Percentiles rank a stretch among this genome's conserved stretches.
Conservation (phyloP, 64 coral and sea anemone genomes). For the Orbicella faveolata region DNA sequence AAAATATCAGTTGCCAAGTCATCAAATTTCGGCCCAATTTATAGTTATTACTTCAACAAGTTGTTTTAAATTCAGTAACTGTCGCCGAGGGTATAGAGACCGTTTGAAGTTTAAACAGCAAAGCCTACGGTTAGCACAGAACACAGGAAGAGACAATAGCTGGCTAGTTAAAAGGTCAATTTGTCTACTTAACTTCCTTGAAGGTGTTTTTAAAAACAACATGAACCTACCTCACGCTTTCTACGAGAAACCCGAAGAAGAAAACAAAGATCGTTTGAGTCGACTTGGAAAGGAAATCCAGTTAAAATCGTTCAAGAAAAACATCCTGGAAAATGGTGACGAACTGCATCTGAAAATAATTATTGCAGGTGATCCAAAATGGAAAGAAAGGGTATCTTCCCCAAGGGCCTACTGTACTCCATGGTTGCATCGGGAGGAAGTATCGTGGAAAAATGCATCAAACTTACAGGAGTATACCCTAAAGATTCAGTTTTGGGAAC, state of each 20-base stretch:
- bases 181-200: too few relatives aligned
- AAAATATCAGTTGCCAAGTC: too few relatives aligned
- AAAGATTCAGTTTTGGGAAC: not conserved
- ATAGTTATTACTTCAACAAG: too few relatives aligned
- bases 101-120: too few relatives aligned
- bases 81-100: too few relatives aligned
- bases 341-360: not conserved
- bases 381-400: not conserved
- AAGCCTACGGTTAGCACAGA: too few relatives aligned
- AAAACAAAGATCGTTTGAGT: not conserved
- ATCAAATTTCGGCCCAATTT: too few relatives aligned
- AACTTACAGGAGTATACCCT: not conserved
- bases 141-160: too few relatives aligned
- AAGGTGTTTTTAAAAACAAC: not conserved
- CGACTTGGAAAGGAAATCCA: not conserved
- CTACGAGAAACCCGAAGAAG: not conserved
- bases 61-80: too few relatives aligned
- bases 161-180: too few relatives aligned
- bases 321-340: not conserved
- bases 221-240: not conserved
- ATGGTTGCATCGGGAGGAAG: not conserved
- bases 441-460: not conserved
- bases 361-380: not conserved
- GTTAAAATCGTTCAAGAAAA: slow-evolving; percentile 11
- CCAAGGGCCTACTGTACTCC: not conserved